Evolutionary conservation across 2,797 vertebrate genomes (phyloP).

Genomic region (Parauchenoglanis ngamensis): DNA sequence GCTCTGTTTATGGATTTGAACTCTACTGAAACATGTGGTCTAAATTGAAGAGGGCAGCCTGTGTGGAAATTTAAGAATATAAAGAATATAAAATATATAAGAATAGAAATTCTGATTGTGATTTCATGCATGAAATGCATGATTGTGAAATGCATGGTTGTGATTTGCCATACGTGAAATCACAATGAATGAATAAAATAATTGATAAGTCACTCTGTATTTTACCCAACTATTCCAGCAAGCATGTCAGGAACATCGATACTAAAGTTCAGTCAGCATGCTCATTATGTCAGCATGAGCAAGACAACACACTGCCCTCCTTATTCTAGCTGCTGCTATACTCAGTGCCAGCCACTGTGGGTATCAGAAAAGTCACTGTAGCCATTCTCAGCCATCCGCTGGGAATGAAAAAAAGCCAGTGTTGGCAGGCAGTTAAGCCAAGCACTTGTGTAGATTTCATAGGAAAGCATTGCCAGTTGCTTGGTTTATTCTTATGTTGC

Average conservation of each 20-base stretch:
- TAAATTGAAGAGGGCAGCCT: background rate
- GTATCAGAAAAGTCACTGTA: constrained; percentile 43
- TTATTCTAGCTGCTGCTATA: constrained; percentile 36
- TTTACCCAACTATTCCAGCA: constrained; percentile 15
- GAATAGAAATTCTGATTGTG: background rate
- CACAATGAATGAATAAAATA: background rate
- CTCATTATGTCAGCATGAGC: constrained; percentile 43
- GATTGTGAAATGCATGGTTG: no score
- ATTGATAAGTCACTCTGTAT: background rate
- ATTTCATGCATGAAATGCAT: background rate
- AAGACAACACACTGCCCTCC: constrained; percentile 41
- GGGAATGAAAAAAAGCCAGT: constrained; percentile 44
- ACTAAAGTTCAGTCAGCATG: constrained; percentile 27
- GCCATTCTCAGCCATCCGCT: constrained; percentile 38
- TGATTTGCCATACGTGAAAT: background rate
- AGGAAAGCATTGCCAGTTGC: constrained; percentile 49
- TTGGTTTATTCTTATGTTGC: constrained; percentile 52
- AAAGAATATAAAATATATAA: background rate
- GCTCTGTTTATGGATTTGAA: background rate
- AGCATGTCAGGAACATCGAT: constrained; percentile 35
- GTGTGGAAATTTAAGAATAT: background rate
- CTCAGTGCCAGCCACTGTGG: constrained; percentile 42
- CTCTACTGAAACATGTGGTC: background rate
- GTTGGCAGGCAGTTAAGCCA: constrained; percentile 54
- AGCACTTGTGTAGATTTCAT: constrained; percentile 56